A percentile compares a stretch with the other conserved stretches of the same genome.
phyloP scores from a whole-genome alignment of 2,797 vertebrate genomes.

The Poeciliopsis infans region DNA sequence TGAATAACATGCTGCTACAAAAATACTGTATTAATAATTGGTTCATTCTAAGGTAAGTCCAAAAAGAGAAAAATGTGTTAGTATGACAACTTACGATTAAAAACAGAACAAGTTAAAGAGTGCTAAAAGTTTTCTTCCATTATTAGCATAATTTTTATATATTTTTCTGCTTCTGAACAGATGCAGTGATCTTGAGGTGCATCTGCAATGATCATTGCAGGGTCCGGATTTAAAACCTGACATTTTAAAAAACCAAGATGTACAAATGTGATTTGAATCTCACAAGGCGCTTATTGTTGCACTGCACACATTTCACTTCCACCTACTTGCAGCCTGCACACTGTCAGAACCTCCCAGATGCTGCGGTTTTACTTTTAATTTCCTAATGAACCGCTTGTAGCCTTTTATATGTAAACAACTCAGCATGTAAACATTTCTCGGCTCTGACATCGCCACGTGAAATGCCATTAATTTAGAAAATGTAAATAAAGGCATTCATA shows the following conservation, averaged over 20 bases:
- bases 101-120: not conserved
- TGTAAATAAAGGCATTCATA: conserved; percentile 62
- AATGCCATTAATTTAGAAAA: conserved; percentile 59
- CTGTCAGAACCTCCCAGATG: conserved; percentile 17
- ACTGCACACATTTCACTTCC: conserved; percentile 37
- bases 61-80: not conserved
- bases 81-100: not conserved
- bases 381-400: conserved; percentile 49
- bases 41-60: not conserved
- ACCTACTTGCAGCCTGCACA: conserved; percentile 41
- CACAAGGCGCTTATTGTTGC: conserved; percentile 46
- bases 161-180: not conserved
- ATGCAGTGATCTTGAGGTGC: not conserved
- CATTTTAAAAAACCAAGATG: conserved; percentile 2
- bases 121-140: not conserved
- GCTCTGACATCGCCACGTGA: conserved; percentile 44
- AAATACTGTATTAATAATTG: not conserved
- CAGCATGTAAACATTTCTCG: conserved; percentile 49
- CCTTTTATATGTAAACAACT: conserved; percentile 37
- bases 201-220: not conserved
- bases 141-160: not conserved
- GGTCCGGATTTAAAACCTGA: not conserved
- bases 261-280: conserved; percentile 19
- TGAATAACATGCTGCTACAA: not conserved
- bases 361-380: conserved; percentile 45